Percentiles rank a stretch among this genome's conserved stretches.
These are phyloP conservation scores for Latheticus oryzae DNA, from an alignment of 2,888 invertebrate genomes.

Conservation along the genomic window DNA sequence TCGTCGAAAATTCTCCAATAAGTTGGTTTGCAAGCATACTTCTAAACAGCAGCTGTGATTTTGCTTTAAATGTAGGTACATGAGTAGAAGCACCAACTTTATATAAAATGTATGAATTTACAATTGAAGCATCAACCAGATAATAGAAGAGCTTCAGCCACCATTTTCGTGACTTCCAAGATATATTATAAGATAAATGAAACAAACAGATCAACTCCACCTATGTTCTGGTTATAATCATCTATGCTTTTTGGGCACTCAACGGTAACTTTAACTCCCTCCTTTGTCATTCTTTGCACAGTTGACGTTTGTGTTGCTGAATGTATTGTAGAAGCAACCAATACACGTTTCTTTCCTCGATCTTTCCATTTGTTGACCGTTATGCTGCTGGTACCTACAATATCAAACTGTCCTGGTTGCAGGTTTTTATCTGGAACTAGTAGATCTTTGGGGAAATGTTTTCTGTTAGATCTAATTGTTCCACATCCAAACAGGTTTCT, in stretches of 20 bases:
- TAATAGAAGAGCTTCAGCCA: conserved; percentile 52
- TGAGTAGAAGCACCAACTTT: conserved; percentile 1
- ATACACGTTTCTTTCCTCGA: conserved; percentile 50
- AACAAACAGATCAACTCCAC: conserved; percentile 54
- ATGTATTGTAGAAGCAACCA: conserved; percentile 48
- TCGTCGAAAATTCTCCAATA: conserved; percentile 3
- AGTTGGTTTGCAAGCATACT: conserved; percentile 8
- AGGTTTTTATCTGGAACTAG: conserved; percentile 49
- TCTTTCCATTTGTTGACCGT: conserved; percentile 48
- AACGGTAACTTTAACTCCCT: conserved; percentile 47
- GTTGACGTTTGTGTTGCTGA: conserved; percentile 43
- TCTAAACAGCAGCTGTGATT: background rate
- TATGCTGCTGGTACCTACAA: background rate
- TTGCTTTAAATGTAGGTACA: background rate
- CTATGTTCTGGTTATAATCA: conserved; percentile 55
- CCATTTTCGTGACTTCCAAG: conserved; percentile 51
- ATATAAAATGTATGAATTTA: conserved; percentile 1
- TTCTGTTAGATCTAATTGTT: conserved; percentile 46
- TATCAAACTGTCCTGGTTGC: conserved; percentile 47
- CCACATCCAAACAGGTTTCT: conserved; percentile 53
- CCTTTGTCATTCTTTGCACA: conserved; percentile 49
- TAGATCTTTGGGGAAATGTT: conserved; percentile 48
- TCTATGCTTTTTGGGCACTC: conserved; percentile 48
- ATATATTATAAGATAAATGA: conserved; percentile 49
- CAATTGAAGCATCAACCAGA: conserved; percentile 1